A percentile compares a stretch with the other conserved stretches of the same genome.
phyloP scores from a whole-genome alignment of 30 jellyfish, hydroid and myxozoan species.

The Chironex yamaguchii region DNA sequence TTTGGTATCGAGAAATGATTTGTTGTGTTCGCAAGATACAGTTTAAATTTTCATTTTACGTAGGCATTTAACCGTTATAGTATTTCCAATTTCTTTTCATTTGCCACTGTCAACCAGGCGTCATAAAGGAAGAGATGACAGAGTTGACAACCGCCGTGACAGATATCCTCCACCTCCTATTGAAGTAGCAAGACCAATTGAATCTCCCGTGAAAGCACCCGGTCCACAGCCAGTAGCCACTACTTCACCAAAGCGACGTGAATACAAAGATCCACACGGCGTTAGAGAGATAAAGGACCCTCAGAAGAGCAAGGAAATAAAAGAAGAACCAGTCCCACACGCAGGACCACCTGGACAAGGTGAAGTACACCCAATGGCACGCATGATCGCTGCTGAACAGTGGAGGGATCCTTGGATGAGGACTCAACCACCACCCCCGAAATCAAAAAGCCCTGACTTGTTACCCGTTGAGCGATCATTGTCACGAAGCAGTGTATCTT shows the following conservation, averaged over 20 bases:
- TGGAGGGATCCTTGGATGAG: constrained; percentile 99
- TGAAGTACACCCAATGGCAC: background rate
- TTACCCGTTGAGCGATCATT: too few species aligned
- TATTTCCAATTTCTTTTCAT: too few species aligned
- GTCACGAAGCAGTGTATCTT: too few species aligned
- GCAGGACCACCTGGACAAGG: background rate
- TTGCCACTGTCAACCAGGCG: too few species aligned
- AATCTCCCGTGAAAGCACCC: background rate
- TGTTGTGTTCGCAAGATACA: too few species aligned
- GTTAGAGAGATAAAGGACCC: background rate
- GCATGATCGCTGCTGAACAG: constrained; percentile 70
- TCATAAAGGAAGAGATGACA: background rate
- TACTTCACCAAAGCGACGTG: background rate
- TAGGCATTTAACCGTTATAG: too few species aligned
- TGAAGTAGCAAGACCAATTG: background rate
- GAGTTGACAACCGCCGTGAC: background rate
- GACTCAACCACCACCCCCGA: constrained; percentile 76
- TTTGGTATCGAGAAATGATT: too few species aligned
- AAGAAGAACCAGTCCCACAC: background rate
- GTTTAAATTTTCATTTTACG: too few species aligned
- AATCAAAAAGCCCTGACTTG: too few species aligned
- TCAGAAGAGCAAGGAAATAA: background rate
- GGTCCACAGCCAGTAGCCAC: background rate
- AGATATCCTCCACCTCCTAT: background rate
- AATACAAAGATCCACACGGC: background rate